A percentile compares a stretch with the other conserved stretches of the same genome.
Conservation (phyloP, 1,140 invertebrate species). For the Chymomyza costata region DNA sequence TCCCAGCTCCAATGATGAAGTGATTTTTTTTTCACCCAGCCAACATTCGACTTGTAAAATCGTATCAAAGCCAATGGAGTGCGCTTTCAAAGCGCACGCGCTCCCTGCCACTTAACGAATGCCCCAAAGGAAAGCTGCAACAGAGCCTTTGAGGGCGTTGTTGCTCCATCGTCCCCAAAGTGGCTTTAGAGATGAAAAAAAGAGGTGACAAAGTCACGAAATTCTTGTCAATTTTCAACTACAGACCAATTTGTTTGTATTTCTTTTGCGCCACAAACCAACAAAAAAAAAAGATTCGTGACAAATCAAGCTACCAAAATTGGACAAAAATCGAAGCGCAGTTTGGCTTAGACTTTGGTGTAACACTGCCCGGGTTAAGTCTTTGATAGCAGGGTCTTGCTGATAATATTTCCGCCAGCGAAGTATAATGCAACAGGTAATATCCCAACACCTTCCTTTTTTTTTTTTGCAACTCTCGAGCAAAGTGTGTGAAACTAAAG, state of each 20-base stretch:
- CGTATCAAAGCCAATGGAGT: conserved; percentile 22
- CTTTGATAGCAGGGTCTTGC: conserved; percentile 24
- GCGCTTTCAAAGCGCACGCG: conserved; percentile 63
- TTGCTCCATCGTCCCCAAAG: conserved; percentile 31
- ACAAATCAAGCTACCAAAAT: conserved; percentile 75
- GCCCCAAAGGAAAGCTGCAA: conserved; percentile 47
- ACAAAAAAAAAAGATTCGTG: conserved; percentile 62
- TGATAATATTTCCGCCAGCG: conserved; percentile 4
- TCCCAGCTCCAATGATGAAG: conserved; percentile 60
- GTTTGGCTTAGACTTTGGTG: conserved; percentile 12
- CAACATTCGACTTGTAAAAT: too few species aligned
- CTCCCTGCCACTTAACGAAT: conserved; percentile 69
- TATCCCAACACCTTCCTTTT: conserved; percentile 31
- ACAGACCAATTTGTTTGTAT: conserved; percentile 75
- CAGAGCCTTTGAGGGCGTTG: conserved; percentile 62
- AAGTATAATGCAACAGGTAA: conserved; percentile 30
- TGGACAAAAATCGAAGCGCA: conserved; percentile 52
- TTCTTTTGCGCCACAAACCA: conserved; percentile 36
- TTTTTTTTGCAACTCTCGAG: too few species aligned
- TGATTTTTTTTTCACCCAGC: conserved; percentile 43
- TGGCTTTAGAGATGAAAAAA: conserved; percentile 48
- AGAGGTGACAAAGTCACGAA: conserved; percentile 76
- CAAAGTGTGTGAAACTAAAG: too few species aligned
- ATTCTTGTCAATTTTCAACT: conserved; percentile 76
- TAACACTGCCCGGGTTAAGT: conserved; percentile 2